Percentiles rank a stretch among this genome's conserved stretches.
Evolutionary conservation across 2,113 vertebrate genomes (phyloP).

Genomic region (Dromaius novaehollandiae): DNA sequence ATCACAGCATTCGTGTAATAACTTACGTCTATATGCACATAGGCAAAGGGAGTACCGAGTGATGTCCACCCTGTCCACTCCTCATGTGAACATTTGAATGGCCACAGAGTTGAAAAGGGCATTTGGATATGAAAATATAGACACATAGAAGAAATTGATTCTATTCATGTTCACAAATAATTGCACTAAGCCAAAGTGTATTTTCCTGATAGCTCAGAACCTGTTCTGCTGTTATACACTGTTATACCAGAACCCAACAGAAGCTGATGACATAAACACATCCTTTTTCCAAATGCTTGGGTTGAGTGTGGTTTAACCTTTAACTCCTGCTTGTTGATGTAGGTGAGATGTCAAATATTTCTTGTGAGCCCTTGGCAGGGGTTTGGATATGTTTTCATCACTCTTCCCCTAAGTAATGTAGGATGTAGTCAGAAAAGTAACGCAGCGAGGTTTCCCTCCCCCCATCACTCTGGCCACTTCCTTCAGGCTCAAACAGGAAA

Average conservation of each 20-base stretch:
- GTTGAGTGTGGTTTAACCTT: constrained; percentile 80
- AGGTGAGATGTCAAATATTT: constrained; percentile 82
- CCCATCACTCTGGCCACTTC: constrained; percentile 46
- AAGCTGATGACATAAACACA: constrained; percentile 75
- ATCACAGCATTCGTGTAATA: background rate
- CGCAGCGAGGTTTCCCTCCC: background rate
- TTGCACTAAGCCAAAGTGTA: background rate
- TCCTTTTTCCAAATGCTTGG: constrained; percentile 70
- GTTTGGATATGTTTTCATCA: constrained; percentile 62
- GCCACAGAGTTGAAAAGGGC: background rate
- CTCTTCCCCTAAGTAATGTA: constrained; percentile 30
- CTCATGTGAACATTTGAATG: background rate
- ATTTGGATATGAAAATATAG: background rate
- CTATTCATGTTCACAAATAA: background rate
- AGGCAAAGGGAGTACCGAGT: background rate
- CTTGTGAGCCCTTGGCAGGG: constrained; percentile 59
- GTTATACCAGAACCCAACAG: constrained; percentile 12
- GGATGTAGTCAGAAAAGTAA: background rate
- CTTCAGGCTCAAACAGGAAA: constrained; percentile 77
- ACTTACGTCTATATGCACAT: background rate
- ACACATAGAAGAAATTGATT: background rate
- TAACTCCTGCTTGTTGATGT: constrained; percentile 73
- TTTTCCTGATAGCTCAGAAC: background rate
- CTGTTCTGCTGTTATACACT: background rate
- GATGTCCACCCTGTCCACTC: fast-evolving